Percentiles rank a stretch among this genome's conserved stretches.
phyloP scores from a whole-genome alignment of 2,888 invertebrate species.

The Catocala fraxini region DNA sequence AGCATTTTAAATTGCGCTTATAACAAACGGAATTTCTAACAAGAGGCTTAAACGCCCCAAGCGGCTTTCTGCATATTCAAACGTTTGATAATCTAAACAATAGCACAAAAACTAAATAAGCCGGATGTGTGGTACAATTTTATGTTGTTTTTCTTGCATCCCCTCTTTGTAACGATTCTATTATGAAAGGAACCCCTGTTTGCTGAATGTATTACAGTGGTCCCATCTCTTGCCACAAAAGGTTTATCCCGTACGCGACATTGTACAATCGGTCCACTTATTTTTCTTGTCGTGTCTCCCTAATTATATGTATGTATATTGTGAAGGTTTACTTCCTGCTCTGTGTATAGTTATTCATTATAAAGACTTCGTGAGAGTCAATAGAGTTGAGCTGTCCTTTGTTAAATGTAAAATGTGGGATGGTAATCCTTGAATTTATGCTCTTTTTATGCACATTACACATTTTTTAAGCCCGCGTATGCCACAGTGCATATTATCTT shows the following conservation, averaged over 20 bases:
- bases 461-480: too few relatives aligned
- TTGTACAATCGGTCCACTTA: conserved; percentile 33
- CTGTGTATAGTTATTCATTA: background rate
- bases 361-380: background rate
- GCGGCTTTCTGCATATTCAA: conserved; percentile 21
- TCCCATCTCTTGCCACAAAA: conserved; percentile 59
- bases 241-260: conserved; percentile 51
- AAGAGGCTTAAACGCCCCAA: background rate
- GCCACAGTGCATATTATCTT: too few relatives aligned
- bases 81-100: conserved; percentile 33
- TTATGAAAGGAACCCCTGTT: conserved; percentile 64
- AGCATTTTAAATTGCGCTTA: background rate
- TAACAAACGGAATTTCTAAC: background rate
- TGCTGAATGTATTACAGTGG: conserved; percentile 62
- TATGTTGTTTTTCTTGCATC: conserved; percentile 60
- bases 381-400: background rate
- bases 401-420: too few relatives aligned
- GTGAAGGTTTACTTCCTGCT: conserved; percentile 9
- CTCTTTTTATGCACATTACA: too few relatives aligned
- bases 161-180: conserved; percentile 60
- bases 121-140: conserved; percentile 35
- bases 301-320: conserved; percentile 34
- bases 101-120: conserved; percentile 34
- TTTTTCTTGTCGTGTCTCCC: conserved; percentile 27
- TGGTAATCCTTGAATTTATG: too few relatives aligned